Percentiles rank a stretch among this genome's conserved stretches.
Conservation (phyloP, 2,113 vertebrate genomes). For the Lucifuga dentata region DNA sequence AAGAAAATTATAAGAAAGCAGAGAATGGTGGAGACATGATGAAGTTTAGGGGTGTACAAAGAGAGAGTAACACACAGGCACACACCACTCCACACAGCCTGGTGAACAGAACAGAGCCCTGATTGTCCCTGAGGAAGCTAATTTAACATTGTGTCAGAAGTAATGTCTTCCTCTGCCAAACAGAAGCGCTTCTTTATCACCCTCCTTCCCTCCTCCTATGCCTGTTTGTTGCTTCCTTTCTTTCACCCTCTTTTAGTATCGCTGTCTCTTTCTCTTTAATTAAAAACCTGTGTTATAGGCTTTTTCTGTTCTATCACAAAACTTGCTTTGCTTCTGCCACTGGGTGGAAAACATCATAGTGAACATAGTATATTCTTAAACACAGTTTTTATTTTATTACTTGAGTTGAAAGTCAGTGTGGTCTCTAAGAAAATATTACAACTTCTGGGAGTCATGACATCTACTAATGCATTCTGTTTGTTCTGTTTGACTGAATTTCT, state of each 20-base stretch:
- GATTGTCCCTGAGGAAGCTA: conserved; percentile 72
- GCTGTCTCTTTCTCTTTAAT: too few species aligned
- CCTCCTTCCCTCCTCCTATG: conserved; percentile 36
- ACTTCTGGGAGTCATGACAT: too few species aligned
- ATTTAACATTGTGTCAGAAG: conserved; percentile 79
- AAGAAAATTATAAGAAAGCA: conserved; percentile 14
- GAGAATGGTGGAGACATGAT: conserved; percentile 35
- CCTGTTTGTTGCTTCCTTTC: conserved; percentile 37
- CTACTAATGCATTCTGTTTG: too few species aligned
- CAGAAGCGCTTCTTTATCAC: conserved; percentile 64
- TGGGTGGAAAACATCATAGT: too few species aligned
- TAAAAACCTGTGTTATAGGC: too few species aligned
- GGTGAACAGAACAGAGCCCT: conserved; percentile 64
- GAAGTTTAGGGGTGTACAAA: conserved; percentile 46
- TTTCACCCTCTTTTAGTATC: conserved; percentile 1
- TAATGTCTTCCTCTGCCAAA: conserved; percentile 73
- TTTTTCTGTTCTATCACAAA: too few species aligned
- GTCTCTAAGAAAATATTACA: too few species aligned
- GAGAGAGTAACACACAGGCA: conserved; percentile 38
- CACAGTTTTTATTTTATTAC: too few species aligned
- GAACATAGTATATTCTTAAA: too few species aligned
- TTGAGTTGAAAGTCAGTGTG: too few species aligned
- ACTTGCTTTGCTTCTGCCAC: too few species aligned
- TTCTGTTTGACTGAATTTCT: conserved; percentile 1
- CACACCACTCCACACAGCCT: conserved; percentile 39